phyloP scores from a whole-genome alignment of 2,113 vertebrate genomes.

The Urocolius indicus region DNA sequence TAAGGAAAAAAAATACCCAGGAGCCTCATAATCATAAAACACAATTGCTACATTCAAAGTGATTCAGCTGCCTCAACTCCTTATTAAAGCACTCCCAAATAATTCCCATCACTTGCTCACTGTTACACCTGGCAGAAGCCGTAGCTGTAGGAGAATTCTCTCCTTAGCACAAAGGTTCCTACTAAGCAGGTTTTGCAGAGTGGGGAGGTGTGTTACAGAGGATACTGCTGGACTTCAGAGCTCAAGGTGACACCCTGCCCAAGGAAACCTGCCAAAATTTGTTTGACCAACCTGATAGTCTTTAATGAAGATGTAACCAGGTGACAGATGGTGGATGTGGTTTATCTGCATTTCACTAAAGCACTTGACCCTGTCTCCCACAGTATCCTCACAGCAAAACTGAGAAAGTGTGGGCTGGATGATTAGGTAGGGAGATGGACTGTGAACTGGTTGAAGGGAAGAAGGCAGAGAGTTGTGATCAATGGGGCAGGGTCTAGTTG shows the following conservation, averaged over 20 bases:
- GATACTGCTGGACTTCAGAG: neutral
- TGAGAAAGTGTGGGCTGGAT: no score
- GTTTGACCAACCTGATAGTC: no score
- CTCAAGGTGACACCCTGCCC: neutral
- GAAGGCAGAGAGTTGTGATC: no score
- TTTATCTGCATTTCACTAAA: no score
- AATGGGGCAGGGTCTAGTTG: no score
- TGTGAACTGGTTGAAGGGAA: no score
- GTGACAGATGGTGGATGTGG: no score
- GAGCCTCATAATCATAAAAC: neutral
- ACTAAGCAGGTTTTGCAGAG: rapidly evolving
- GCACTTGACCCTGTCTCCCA: no score
- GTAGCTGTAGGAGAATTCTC: rapidly evolving
- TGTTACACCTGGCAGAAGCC: rapidly evolving
- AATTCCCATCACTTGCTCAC: neutral
- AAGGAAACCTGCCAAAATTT: neutral
- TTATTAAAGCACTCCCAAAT: neutral
- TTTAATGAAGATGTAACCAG: no score
- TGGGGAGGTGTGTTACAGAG: neutral
- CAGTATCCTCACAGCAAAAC: no score
- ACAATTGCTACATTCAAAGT: neutral
- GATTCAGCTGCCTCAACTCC: neutral
- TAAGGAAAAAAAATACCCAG: neutral
- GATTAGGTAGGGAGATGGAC: no score
- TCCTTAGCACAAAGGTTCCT: neutral